These are phyloP conservation scores for Microctenopoma stevenorrisi DNA, from an alignment of 2,797 vertebrate genomes.

Conservation along the genomic window DNA sequence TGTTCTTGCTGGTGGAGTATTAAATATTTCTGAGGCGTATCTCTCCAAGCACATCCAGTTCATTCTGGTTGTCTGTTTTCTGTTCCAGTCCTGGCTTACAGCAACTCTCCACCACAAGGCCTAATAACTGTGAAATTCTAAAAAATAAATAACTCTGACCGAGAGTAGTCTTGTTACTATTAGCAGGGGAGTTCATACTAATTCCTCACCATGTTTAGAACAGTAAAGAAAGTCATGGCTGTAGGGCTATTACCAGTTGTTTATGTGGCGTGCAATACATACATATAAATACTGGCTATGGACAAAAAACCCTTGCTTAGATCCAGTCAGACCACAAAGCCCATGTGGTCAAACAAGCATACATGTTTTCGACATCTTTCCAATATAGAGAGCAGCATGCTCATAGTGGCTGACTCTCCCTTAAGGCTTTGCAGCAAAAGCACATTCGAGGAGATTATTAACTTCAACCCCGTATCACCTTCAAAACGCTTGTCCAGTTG, in stretches of 20 bases:
- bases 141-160: constrained; percentile 1
- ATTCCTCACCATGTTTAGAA: background rate
- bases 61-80: constrained; percentile 38
- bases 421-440: constrained; percentile 10
- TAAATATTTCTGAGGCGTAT: constrained; percentile 53
- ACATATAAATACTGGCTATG: background rate
- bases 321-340: background rate
- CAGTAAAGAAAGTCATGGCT: background rate
- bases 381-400: background rate
- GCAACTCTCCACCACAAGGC: background rate
- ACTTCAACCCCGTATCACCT: constrained; percentile 18
- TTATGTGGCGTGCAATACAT: background rate
- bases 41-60: constrained; percentile 28
- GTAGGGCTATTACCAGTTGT: background rate
- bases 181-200: background rate
- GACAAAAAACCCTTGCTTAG: background rate
- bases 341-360: background rate
- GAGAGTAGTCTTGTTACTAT: background rate
- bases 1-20: constrained; percentile 44
- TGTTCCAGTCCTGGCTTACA: constrained; percentile 21
- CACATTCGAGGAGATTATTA: constrained; percentile 8
- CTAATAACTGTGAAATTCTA: constrained; percentile 7
- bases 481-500: background rate
- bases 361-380: background rate
- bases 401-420: background rate